A percentile compares a stretch with the other conserved stretches of the same genome.
Conservation (phyloP, 1,140 invertebrate species). For the Hycleus phaleratus region DNA sequence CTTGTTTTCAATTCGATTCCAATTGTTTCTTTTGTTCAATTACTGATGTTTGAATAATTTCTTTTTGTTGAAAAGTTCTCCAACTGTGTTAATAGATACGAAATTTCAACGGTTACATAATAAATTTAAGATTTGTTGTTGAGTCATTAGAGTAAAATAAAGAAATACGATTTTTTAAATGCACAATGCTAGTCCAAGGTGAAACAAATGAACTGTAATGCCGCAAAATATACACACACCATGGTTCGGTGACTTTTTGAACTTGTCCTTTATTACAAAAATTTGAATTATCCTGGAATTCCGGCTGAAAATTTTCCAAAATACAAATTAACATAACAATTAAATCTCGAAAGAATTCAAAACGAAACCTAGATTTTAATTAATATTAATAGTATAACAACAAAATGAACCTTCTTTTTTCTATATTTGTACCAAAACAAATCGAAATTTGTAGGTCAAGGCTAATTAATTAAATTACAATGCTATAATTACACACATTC, state of each 20-base stretch:
- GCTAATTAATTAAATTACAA: conserved; percentile 15
- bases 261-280: too few species aligned
- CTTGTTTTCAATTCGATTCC: too few species aligned
- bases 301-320: too few species aligned
- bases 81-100: not conserved
- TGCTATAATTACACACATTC: conserved; percentile 22
- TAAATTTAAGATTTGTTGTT: conserved; percentile 23
- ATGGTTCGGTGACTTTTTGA: too few species aligned
- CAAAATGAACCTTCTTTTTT: too few species aligned
- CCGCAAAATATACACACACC: not conserved
- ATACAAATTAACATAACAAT: too few species aligned
- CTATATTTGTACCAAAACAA: conserved; percentile 3
- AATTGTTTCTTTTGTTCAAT: conserved; percentile 5
- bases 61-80: conserved; percentile 1
- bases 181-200: conserved; percentile 25
- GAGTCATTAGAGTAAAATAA: conserved; percentile 17
- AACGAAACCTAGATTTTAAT: too few species aligned
- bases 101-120: too few species aligned
- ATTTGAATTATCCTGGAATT: too few species aligned
- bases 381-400: too few species aligned
- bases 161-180: conserved; percentile 22
- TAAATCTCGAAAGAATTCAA: too few species aligned
- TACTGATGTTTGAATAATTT: conserved; percentile 7
- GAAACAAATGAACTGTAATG: conserved; percentile 28
- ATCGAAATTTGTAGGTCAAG: conserved; percentile 18